Evolutionary conservation across 2,888 invertebrate species (phyloP), one percentile per base, ranked within the genome.

Genomic region (Zygogramma bicolorata): DNA sequence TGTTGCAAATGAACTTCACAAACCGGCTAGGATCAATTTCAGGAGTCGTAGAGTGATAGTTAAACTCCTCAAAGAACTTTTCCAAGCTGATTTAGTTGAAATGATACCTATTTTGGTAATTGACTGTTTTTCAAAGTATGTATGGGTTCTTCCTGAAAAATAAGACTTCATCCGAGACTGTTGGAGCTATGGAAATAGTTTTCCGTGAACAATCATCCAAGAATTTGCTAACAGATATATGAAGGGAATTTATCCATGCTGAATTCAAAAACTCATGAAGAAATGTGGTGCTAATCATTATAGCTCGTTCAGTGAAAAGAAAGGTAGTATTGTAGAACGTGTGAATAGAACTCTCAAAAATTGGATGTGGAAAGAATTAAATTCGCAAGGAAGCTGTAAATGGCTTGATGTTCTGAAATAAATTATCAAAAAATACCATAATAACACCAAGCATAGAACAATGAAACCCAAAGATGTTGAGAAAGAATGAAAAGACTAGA

Each of bases 61-160:
- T 31, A 84, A 84, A 75, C 84, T 82, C 60, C 77, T 86, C 8
- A 81, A 85, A 80, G 85, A 87, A 70, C 74, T 84, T 27, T 86
- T 84, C 85, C 86, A 87, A 81, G 84, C 83, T 29, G 87, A 87
- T 82, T 79, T 87, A n/a, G 85, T 83, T 27, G 83, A 84, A 68
- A 83, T 85, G 82, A 71, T 68, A 27, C 68, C 75, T 40, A 70
- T 86, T 46, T 81, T 82, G 8, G 77, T 84, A 20, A 86, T 84
- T 46, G 83, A 85, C 75, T 78, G 78, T 15, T 85, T 85, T 76
- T 84, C 84, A 1, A 86, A 86, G 79, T 86, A 77, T 78, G 82
- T 84, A 1, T 86, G 83, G 83, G 81, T 79, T 27, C 62, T 76
- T 42, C 82, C 84, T 0, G 4, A 84, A 84, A 77, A 77, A 63